These are phyloP conservation scores for Lycocerus yunnanus DNA, from an alignment of 2,888 invertebrate genomes.

Conservation along the genomic window DNA sequence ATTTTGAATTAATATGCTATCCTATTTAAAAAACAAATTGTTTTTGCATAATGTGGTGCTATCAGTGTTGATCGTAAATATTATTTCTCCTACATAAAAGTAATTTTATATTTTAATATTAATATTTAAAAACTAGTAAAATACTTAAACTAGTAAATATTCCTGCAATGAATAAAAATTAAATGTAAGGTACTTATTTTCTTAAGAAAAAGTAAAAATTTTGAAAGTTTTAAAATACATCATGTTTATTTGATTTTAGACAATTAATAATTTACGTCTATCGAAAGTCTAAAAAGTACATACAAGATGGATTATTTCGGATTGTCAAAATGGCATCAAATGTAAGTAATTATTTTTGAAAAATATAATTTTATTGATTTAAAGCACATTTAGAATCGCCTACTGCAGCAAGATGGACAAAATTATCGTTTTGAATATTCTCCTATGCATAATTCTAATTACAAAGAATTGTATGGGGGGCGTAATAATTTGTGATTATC, in stretches of 20 bases:
- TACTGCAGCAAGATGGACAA: not conserved
- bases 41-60: not conserved
- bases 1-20: no score
- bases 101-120: not conserved
- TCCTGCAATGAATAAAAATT: no score
- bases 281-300: not conserved
- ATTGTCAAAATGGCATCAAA: not conserved
- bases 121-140: not conserved
- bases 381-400: not conserved
- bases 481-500: not conserved
- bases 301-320: not conserved
- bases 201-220: no score
- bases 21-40: no score
- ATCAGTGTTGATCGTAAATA: not conserved
- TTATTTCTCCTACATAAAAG: not conserved
- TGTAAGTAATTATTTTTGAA: not conserved
- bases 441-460: not conserved
- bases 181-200: no score
- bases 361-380: not conserved
- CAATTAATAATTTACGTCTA: not conserved
- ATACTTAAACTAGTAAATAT: no score
- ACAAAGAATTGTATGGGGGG: not conserved
- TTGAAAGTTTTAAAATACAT: not conserved
- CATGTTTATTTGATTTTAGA: not conserved
- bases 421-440: not conserved